Evolutionary conservation across 1,140 invertebrate species (phyloP).

Genomic region (Macrotrachela quadricornifera): DNA sequence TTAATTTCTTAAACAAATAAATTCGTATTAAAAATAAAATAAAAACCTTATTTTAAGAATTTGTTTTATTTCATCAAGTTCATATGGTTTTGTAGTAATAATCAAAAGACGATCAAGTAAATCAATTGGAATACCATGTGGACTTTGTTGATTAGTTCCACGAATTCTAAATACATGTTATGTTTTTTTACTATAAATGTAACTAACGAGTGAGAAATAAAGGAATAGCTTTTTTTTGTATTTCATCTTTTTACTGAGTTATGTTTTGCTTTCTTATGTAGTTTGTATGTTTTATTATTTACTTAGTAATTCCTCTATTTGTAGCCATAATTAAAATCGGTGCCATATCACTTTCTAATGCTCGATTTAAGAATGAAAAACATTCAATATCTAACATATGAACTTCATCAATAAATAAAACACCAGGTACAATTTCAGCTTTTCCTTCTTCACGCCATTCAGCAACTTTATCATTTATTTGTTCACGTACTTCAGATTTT

Average conservation of each 20-base stretch:
- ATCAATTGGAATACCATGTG: conserved; percentile 89
- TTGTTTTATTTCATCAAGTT: conserved; percentile 65
- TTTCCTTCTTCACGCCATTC: conserved; percentile 99
- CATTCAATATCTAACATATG: conserved; percentile 98
- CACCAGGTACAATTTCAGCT: conserved; percentile 89
- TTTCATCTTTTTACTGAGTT: no score
- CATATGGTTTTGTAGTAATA: conserved; percentile 66
- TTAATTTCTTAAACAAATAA: conserved; percentile 38
- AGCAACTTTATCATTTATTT: conserved; percentile 89
- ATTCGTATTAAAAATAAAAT: neutral
- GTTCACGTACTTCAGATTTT: conserved; percentile 82
- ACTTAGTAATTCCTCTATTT: conserved; percentile 84
- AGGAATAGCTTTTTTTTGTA: neutral
- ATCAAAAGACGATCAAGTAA: conserved; percentile 84
- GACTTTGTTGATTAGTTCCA: conserved; percentile 72
- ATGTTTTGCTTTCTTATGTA: no score
- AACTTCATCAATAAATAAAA: conserved; percentile 47
- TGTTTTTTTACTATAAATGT: no score
- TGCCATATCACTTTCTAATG: conserved; percentile 83
- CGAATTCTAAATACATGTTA: no score
- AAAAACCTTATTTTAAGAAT: conserved; percentile 48
- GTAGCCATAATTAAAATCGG: conserved; percentile 95
- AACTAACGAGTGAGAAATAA: neutral
- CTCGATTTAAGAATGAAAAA: conserved; percentile 88
- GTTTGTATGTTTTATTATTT: no score